Conservation (phyloP, 2,797 vertebrate genomes). For the Lophotriccus pileatus region DNA sequence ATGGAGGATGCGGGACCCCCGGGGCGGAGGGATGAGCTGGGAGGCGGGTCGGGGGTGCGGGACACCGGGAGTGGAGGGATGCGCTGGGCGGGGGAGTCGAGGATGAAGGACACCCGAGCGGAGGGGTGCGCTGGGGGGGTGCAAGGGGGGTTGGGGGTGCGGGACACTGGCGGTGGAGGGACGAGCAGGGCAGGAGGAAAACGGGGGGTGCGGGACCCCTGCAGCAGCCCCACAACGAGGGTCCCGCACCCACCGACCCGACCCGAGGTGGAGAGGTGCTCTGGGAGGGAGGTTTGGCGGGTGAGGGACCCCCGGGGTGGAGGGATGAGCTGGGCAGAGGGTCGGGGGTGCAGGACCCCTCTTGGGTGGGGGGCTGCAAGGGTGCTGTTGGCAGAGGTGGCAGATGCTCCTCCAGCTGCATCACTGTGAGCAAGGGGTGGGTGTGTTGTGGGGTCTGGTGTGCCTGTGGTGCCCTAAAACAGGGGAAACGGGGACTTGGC, state of each 20-base stretch:
- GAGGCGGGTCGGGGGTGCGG: background rate
- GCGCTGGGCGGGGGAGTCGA: background rate
- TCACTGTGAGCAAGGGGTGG: accelerated
- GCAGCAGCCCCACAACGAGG: background rate
- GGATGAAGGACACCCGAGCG: background rate
- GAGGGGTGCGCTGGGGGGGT: background rate
- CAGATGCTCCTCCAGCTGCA: background rate
- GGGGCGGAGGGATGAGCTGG: background rate
- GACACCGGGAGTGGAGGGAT: background rate
- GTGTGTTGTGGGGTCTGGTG: background rate
- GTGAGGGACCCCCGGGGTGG: background rate
- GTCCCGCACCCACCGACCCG: background rate
- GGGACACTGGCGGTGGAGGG: background rate
- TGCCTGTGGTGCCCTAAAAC: background rate
- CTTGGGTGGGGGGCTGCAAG: background rate
- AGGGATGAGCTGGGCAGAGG: background rate
- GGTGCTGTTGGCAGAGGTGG: background rate
- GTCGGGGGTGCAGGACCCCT: background rate
- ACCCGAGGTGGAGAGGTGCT: background rate
- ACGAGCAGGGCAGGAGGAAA: background rate
- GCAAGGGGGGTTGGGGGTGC: too few species aligned
- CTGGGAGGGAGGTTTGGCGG: background rate
- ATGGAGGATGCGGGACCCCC: too few species aligned
- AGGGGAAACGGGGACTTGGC: background rate
- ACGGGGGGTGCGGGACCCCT: background rate